Conservation (phyloP, 2,113 vertebrate genomes). For the Seriola quinqueradiata region DNA sequence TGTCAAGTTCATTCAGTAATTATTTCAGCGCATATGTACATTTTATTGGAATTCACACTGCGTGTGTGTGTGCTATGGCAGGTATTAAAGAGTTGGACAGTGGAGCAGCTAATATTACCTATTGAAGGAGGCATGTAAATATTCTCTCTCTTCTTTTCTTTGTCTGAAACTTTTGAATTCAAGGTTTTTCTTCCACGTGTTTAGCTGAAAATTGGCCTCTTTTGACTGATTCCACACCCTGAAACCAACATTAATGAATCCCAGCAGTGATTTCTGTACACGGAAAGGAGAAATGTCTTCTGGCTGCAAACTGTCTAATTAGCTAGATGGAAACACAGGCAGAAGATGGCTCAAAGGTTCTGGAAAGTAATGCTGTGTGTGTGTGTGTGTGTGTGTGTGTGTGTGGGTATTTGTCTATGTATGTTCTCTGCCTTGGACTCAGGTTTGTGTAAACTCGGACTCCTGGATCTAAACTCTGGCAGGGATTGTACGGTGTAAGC, state of each 20-base stretch:
- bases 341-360: slow-evolving; percentile 34
- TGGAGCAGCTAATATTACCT: slow-evolving; percentile 15
- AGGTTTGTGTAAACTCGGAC: slow-evolving; percentile 45
- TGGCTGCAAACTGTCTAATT: slow-evolving; percentile 49
- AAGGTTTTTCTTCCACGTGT: slow-evolving; percentile 16
- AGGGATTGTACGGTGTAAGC: slow-evolving; percentile 25
- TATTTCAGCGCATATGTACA: background rate
- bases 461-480: slow-evolving; percentile 38
- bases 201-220: slow-evolving; percentile 7
- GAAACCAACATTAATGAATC: slow-evolving; percentile 35
- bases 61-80: slow-evolving; percentile 6
- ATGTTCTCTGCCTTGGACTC: slow-evolving; percentile 33
- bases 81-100: background rate
- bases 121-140: background rate
- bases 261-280: slow-evolving; percentile 36
- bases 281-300: slow-evolving; percentile 15
- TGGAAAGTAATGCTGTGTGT: slow-evolving; percentile 16
- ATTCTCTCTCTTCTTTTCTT: slow-evolving; percentile 2
- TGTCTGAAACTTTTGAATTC: slow-evolving; percentile 10
- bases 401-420: slow-evolving; percentile 21
- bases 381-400: slow-evolving; percentile 14
- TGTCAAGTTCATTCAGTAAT: slow-evolving; percentile 9
- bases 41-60: background rate
- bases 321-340: slow-evolving; percentile 24
- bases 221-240: slow-evolving; percentile 24